phyloP scores from a whole-genome alignment of 2,797 vertebrate genomes.

The Esox lucius region DNA sequence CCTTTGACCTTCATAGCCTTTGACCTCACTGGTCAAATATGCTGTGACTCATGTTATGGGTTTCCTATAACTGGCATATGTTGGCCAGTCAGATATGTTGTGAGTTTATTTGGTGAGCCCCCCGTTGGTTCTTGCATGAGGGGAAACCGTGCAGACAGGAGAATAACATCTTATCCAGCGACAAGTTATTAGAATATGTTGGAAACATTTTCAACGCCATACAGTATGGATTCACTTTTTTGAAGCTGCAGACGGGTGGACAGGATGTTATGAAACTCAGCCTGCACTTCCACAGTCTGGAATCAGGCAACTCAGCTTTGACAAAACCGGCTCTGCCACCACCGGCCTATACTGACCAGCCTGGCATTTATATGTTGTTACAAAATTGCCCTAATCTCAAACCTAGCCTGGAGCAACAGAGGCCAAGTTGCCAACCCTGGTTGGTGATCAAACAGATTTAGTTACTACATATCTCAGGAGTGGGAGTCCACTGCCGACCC shows the following conservation, averaged over 20 bases:
- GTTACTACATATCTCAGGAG: slow-evolving; percentile 49
- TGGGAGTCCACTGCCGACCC: slow-evolving; percentile 26
- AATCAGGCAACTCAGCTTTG: background rate
- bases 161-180: slow-evolving; percentile 39
- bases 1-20: slow-evolving; percentile 81
- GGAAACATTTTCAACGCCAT: slow-evolving; percentile 18
- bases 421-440: slow-evolving; percentile 34
- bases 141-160: too few species aligned
- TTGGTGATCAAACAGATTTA: slow-evolving; percentile 28
- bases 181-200: slow-evolving; percentile 58
- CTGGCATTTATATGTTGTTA: background rate
- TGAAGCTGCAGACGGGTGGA: slow-evolving; percentile 25
- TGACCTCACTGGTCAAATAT: slow-evolving; percentile 74
- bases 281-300: background rate
- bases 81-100: slow-evolving; percentile 66
- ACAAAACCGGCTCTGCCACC: background rate
- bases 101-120: slow-evolving; percentile 68
- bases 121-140: slow-evolving; percentile 35
- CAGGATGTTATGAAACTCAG: background rate
- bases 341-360: background rate
- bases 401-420: background rate
- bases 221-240: background rate
- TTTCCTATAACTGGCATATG: slow-evolving; percentile 82
- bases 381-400: background rate
- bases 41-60: slow-evolving; percentile 71